Conservation (phyloP, 2,888 invertebrate genomes). For the Leucania comma region DNA sequence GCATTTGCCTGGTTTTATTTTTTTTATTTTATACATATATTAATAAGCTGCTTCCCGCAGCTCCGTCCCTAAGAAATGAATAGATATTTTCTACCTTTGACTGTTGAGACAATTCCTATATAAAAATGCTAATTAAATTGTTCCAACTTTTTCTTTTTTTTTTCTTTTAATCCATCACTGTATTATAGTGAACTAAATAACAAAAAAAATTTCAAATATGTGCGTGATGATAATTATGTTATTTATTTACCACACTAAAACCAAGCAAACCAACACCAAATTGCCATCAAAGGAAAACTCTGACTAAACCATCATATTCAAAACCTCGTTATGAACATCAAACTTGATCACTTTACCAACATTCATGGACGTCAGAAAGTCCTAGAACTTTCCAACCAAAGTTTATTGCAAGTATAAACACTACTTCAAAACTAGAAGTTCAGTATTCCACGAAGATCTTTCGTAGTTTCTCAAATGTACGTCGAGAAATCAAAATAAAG, state of each 20-base stretch:
- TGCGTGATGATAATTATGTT: no score
- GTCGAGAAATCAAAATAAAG: constrained; percentile 10
- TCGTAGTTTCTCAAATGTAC: constrained; percentile 24
- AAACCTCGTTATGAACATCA: not conserved
- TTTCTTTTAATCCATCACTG: no score
- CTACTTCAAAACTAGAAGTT: constrained; percentile 8
- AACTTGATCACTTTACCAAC: not conserved
- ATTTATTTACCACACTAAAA: not conserved
- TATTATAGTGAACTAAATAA: no score
- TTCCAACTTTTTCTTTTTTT: no score
- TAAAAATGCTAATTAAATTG: no score
- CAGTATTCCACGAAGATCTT: constrained; percentile 4
- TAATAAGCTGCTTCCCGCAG: no score
- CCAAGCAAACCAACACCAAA: not conserved
- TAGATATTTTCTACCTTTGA: no score
- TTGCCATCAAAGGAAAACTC: not conserved
- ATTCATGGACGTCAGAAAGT: not conserved
- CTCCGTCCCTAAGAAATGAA: no score
- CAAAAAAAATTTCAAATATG: no score
- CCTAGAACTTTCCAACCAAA: constrained; percentile 9
- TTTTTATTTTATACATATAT: no score
- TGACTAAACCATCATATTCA: not conserved
- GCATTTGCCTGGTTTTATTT: no score
- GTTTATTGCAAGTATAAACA: constrained; percentile 10
- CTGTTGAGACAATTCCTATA: no score